phyloP scores from a whole-genome alignment of 2,888 invertebrate genomes.

The Hypsopygia costalis region DNA sequence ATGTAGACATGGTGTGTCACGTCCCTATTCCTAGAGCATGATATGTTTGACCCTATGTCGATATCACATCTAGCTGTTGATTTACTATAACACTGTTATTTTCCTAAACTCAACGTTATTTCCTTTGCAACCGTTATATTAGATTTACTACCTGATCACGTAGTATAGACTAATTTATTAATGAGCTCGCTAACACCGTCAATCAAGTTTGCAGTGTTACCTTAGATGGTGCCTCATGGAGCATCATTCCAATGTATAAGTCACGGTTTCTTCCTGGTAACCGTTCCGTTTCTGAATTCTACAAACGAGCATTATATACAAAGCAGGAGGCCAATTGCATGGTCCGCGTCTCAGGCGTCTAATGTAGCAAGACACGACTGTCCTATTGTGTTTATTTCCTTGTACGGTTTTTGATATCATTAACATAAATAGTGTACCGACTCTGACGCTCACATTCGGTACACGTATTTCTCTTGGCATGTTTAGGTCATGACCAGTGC shows the following conservation, averaged over 20 bases:
- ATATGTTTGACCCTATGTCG: slow-evolving; percentile 12
- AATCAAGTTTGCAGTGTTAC: slow-evolving; percentile 53
- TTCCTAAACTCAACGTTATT: slow-evolving; percentile 5
- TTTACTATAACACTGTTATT: slow-evolving; percentile 15
- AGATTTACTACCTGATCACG: slow-evolving; percentile 6
- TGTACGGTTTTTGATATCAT: slow-evolving; percentile 73
- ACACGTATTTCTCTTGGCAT: slow-evolving; percentile 50
- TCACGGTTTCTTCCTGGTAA: slow-evolving; percentile 64
- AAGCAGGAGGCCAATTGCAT: slow-evolving; percentile 69
- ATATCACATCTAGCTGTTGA: slow-evolving; percentile 12
- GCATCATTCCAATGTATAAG: slow-evolving; percentile 64
- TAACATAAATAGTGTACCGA: slow-evolving; percentile 68
- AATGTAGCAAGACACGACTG: slow-evolving; percentile 71
- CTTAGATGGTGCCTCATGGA: slow-evolving; percentile 47
- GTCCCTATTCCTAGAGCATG: slow-evolving; percentile 33
- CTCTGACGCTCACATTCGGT: slow-evolving; percentile 64
- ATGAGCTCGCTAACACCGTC: slow-evolving; percentile 56
- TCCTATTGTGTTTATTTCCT: slow-evolving; percentile 77
- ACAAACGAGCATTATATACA: slow-evolving; percentile 75
- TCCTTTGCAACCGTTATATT: slow-evolving; percentile 1
- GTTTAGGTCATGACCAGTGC: slow-evolving; percentile 41
- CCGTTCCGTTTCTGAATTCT: slow-evolving; percentile 64
- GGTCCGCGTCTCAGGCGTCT: slow-evolving; percentile 62
- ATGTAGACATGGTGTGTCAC: slow-evolving; percentile 45
- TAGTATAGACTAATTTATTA: slow-evolving; percentile 22